Conservation (phyloP, 2,797 vertebrate genomes). For the Sebastes aleutianus region DNA sequence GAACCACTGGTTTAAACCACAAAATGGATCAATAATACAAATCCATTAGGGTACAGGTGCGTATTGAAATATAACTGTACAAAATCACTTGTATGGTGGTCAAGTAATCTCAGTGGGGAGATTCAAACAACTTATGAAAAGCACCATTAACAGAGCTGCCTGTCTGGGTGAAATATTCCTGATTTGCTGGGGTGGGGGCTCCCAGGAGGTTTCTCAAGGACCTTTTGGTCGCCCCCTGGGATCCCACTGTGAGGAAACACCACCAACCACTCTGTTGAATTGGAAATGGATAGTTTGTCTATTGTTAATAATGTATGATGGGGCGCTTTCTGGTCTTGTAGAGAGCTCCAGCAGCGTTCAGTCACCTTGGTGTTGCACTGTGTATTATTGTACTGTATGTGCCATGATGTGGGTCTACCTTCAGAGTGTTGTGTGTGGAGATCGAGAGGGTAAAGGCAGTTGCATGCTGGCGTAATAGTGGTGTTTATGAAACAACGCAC, state of each 20-base stretch:
- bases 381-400: not conserved
- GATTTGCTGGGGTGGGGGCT: not conserved
- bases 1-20: not conserved
- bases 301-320: constrained; percentile 61
- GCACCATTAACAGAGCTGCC: no score
- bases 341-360: not conserved
- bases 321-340: constrained; percentile 20
- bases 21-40: not conserved
- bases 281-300: constrained; percentile 55
- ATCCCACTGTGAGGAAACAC: not conserved
- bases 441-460: constrained; percentile 2
- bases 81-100: not conserved
- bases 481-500: constrained; percentile 41
- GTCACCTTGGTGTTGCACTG: constrained; percentile 17
- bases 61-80: not conserved
- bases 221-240: not conserved
- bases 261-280: constrained; percentile 31
- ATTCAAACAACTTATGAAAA: not conserved
- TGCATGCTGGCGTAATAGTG: constrained; percentile 37
- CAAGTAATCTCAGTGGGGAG: not conserved
- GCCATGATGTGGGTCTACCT: not conserved
- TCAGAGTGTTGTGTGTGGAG: constrained; percentile 13
- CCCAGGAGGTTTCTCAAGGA: not conserved
- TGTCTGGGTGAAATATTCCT: not conserved
- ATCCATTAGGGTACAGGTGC: not conserved